These are phyloP conservation scores for Penaeus japonicus DNA, from an alignment of 1,140 invertebrate genomes.

Conservation along the genomic window DNA sequence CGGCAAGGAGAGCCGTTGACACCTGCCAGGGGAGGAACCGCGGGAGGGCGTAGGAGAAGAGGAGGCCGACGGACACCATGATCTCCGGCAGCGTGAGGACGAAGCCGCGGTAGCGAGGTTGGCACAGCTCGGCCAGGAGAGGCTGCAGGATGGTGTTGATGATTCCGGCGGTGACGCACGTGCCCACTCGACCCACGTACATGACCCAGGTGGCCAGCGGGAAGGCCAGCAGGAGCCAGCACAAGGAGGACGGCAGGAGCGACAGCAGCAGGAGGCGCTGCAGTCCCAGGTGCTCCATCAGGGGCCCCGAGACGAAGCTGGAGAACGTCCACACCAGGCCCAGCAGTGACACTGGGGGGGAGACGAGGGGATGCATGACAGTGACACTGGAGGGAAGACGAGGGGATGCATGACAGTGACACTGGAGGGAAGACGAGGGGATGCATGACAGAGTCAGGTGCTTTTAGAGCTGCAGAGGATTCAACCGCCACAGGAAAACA, in stretches of 20 bases:
- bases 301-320: neutral
- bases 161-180: neutral
- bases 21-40: neutral
- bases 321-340: neutral
- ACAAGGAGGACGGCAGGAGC: neutral
- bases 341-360: neutral
- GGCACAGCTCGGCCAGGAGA: neutral
- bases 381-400: neutral
- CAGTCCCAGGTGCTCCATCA: neutral
- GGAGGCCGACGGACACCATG: conserved; percentile 8
- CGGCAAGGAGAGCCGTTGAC: neutral
- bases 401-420: neutral
- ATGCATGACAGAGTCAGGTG: neutral
- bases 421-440: neutral
- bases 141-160: neutral
- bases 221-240: neutral
- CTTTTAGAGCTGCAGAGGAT: no score
- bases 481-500: no score
- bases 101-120: neutral
- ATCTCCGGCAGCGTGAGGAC: neutral
- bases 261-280: neutral
- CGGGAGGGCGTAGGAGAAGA: neutral
- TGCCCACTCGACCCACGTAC: neutral
- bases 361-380: neutral
- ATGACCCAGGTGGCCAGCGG: neutral